Evolutionary conservation across 35 echinoderm and acorn worm species (phyloP).

Genomic region (Apostichopus parvimensis): DNA sequence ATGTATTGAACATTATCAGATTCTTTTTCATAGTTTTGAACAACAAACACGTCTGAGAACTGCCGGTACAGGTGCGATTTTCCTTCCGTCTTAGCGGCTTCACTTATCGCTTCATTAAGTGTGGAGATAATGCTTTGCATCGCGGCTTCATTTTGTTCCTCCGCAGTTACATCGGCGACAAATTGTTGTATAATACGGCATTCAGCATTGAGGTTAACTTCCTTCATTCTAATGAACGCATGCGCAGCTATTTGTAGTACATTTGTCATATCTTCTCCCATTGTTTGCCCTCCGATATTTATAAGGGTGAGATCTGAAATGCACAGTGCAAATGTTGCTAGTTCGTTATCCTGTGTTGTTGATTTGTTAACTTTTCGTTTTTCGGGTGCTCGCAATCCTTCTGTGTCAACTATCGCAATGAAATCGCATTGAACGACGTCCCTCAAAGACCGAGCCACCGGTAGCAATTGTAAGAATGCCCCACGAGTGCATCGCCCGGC

Average conservation of each 20-base stretch:
- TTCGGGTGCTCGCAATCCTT: conserved; percentile 31
- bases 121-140: conserved; percentile 31
- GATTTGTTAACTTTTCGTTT: not conserved
- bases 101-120: not conserved
- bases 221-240: conserved; percentile 3
- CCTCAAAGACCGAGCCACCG: not conserved
- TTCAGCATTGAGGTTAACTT: conserved; percentile 24
- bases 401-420: conserved; percentile 39
- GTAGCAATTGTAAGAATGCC: conserved; percentile 27
- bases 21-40: not conserved
- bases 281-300: too few species aligned
- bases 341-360: conserved; percentile 34
- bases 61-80: not conserved
- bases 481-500: conserved; percentile 47
- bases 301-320: conserved; percentile 8
- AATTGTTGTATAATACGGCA: conserved; percentile 49
- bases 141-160: conserved; percentile 13
- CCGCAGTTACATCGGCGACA: conserved; percentile 24
- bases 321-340: conserved; percentile 30
- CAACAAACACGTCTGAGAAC: conserved; percentile 49
- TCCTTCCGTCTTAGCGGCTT: not conserved
- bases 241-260: too few species aligned
- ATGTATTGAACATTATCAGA: conserved; percentile 7
- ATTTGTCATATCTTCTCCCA: not conserved
- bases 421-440: not conserved